These are phyloP conservation scores for Leptinotarsa defecta DNA, from an alignment of 1,140 invertebrate species.

Conservation along the genomic window DNA sequence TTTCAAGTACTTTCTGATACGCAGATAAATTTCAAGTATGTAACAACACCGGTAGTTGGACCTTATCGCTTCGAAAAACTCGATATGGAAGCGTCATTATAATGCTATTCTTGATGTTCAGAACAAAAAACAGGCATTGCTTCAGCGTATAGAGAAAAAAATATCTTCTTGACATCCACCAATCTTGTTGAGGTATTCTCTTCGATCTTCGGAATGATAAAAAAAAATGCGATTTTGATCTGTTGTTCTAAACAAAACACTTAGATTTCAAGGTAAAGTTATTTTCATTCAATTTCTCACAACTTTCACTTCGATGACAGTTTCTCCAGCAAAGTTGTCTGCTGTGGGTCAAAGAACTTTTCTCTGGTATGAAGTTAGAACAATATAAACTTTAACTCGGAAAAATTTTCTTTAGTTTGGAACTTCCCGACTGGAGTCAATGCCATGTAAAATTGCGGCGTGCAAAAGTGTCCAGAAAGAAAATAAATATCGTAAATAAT, in stretches of 20 bases:
- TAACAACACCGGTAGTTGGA: too few relatives aligned
- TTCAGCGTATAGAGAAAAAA: too few relatives aligned
- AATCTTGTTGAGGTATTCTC: too few relatives aligned
- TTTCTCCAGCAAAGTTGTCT: slow-evolving; percentile 17
- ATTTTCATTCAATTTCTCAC: background rate
- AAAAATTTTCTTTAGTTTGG: slow-evolving; percentile 26
- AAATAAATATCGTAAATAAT: slow-evolving; percentile 43
- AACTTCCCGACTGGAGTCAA: slow-evolving; percentile 24
- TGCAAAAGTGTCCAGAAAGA: slow-evolving; percentile 32
- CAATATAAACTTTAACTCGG: slow-evolving; percentile 21
- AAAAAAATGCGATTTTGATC: background rate
- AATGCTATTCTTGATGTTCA: too few relatives aligned
- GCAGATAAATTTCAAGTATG: too few relatives aligned
- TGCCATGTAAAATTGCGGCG: slow-evolving; percentile 27
- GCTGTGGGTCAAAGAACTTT: slow-evolving; percentile 24
- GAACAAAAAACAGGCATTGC: too few relatives aligned
- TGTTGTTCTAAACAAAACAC: background rate
- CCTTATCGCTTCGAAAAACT: too few relatives aligned
- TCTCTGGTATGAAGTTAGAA: slow-evolving; percentile 16
- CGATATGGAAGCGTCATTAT: too few relatives aligned
- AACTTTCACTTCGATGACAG: slow-evolving; percentile 21
- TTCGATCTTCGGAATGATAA: background rate
- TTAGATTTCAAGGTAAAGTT: background rate
- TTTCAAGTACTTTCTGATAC: too few relatives aligned
- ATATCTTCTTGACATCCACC: too few relatives aligned